Percentiles rank a stretch among this genome's conserved stretches.
Evolutionary conservation across 2,797 vertebrate genomes (phyloP).

Genomic region (Bothrops alternatus): DNA sequence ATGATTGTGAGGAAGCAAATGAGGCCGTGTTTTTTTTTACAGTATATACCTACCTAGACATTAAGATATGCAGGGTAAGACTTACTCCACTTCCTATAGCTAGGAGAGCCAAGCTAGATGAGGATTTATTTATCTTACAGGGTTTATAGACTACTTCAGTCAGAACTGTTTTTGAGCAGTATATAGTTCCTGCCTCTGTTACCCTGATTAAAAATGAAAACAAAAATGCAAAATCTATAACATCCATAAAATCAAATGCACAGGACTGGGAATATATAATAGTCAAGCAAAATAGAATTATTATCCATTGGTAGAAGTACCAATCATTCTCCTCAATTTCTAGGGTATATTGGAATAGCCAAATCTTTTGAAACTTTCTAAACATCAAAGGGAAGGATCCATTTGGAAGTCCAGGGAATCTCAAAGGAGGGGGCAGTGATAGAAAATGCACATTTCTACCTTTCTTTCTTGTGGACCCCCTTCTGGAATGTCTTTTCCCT

Average conservation of each 20-base stretch:
- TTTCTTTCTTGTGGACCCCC: neutral
- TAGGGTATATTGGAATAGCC: neutral
- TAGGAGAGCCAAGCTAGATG: neutral
- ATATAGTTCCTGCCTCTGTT: neutral
- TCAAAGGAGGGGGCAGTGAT: neutral
- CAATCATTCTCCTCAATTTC: neutral
- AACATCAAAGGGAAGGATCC: neutral
- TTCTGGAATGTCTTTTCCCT: too few species aligned
- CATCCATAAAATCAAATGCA: neutral
- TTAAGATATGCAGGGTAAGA: neutral
- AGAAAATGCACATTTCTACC: neutral
- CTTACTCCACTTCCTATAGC: neutral
- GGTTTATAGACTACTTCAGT: too few species aligned
- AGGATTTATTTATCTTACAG: neutral
- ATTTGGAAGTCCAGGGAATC: neutral
- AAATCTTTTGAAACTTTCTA: neutral
- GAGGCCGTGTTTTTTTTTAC: neutral
- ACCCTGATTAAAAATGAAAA: too few species aligned
- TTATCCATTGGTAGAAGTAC: neutral
- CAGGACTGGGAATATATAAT: neutral
- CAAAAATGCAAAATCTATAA: neutral
- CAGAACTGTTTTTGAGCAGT: too few species aligned
- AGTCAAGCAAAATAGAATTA: neutral
- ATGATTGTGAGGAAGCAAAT: neutral
- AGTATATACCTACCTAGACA: neutral